A percentile compares a stretch with the other conserved stretches of the same genome.
phyloP scores from a whole-genome alignment of 2,797 vertebrate genomes.

The Meda fulgida region DNA sequence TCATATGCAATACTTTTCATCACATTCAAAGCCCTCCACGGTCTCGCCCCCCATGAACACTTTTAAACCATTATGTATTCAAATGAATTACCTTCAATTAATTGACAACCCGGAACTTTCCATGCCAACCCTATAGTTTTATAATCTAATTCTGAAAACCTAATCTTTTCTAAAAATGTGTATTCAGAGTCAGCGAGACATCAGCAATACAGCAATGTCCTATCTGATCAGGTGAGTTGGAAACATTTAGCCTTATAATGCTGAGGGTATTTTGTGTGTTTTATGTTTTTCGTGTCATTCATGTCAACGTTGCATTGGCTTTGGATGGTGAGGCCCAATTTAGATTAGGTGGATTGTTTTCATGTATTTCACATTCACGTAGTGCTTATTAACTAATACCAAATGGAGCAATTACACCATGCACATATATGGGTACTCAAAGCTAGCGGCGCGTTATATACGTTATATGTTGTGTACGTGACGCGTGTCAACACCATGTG shows the following conservation, averaged over 20 bases:
- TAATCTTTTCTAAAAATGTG: not conserved
- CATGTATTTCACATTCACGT: not conserved
- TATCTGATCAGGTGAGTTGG: not conserved
- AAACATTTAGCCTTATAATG: not conserved
- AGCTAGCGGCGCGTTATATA: not conserved
- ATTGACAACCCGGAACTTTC: not conserved
- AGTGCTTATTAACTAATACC: not conserved
- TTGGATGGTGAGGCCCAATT: not conserved
- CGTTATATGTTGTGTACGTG: not conserved
- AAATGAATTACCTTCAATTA: not conserved
- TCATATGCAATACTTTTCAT: too few species aligned
- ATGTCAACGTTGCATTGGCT: not conserved
- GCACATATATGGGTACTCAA: not conserved
- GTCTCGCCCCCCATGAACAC: not conserved
- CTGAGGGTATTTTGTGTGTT: not conserved
- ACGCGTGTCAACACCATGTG: fast-evolving
- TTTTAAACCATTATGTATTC: not conserved
- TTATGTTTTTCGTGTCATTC: not conserved
- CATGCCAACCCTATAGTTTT: too few species aligned
- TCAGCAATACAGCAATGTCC: not conserved
- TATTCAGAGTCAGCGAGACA: not conserved
- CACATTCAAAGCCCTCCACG: too few species aligned
- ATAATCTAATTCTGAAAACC: too few species aligned
- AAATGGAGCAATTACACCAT: not conserved
- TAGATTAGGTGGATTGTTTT: not conserved